Evolutionary conservation across 2,113 vertebrate genomes (phyloP).

Genomic region (Pelodiscus sinensis): DNA sequence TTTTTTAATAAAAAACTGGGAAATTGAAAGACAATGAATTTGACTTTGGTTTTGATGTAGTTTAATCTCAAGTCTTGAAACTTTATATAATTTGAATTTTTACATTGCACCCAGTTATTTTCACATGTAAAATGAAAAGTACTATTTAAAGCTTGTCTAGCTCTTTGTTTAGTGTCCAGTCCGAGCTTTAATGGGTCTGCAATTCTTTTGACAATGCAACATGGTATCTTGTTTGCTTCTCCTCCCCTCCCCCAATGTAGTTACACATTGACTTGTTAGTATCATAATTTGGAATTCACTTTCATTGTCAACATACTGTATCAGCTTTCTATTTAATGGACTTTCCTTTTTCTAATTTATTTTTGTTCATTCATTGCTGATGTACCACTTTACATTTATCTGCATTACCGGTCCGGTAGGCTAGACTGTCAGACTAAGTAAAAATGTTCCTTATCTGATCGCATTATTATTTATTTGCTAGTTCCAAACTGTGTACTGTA

Average conservation of each 20-base stretch:
- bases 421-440: not conserved
- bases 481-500: not conserved
- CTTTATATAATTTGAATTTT: not conserved
- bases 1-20: not conserved
- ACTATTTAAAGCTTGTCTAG: not conserved
- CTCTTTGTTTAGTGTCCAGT: not conserved
- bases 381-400: not conserved
- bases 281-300: conserved; percentile 23
- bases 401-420: not conserved
- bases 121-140: not conserved
- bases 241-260: not conserved
- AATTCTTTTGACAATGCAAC: not conserved
- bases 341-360: not conserved
- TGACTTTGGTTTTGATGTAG: not conserved
- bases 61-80: not conserved
- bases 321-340: not conserved
- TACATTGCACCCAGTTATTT: not conserved
- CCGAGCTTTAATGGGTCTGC: not conserved
- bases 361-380: not conserved
- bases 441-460: not conserved
- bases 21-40: not conserved
- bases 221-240: not conserved
- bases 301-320: not conserved
- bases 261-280: not conserved
- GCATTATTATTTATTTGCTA: not conserved